A percentile compares a stretch with the other conserved stretches of the same genome.
phyloP scores from a whole-genome alignment of 2,797 vertebrate species.

The Huso huso region DNA sequence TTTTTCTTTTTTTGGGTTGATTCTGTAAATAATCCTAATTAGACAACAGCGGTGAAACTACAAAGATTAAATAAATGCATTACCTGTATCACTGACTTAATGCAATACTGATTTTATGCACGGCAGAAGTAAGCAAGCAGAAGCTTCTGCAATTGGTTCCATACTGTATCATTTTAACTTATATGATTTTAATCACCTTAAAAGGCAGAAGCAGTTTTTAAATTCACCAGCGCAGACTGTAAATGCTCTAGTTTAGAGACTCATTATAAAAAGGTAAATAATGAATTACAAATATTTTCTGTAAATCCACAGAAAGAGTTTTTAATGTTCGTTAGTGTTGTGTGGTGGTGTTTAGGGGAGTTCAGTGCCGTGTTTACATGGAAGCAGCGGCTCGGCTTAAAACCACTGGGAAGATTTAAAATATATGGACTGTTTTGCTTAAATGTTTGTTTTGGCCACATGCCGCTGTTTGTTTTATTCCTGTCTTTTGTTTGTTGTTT shows the following conservation, averaged over 20 bases:
- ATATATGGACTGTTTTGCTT: too few relatives aligned
- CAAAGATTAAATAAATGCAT: not conserved
- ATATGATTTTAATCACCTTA: not conserved
- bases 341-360: too few relatives aligned
- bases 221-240: too few relatives aligned
- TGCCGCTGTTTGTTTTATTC: too few relatives aligned
- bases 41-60: not conserved
- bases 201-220: not conserved
- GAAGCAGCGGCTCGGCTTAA: too few relatives aligned
- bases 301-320: too few relatives aligned
- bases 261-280: conserved; percentile 3
- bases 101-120: not conserved
- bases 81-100: not conserved
- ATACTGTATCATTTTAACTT: not conserved
- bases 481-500: too few relatives aligned
- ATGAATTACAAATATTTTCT: not conserved
- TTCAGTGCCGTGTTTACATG: too few relatives aligned
- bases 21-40: not conserved
- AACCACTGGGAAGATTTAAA: too few relatives aligned
- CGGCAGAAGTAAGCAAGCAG: not conserved
- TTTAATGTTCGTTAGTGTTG: too few relatives aligned
- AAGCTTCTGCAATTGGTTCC: not conserved
- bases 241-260: not conserved
- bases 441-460: too few relatives aligned
- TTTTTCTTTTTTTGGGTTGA: not conserved